A percentile compares a stretch with the other conserved stretches of the same genome.
Evolutionary conservation across 1,140 invertebrate species (phyloP).

Genomic region (Meloidogyne floridensis): DNA sequence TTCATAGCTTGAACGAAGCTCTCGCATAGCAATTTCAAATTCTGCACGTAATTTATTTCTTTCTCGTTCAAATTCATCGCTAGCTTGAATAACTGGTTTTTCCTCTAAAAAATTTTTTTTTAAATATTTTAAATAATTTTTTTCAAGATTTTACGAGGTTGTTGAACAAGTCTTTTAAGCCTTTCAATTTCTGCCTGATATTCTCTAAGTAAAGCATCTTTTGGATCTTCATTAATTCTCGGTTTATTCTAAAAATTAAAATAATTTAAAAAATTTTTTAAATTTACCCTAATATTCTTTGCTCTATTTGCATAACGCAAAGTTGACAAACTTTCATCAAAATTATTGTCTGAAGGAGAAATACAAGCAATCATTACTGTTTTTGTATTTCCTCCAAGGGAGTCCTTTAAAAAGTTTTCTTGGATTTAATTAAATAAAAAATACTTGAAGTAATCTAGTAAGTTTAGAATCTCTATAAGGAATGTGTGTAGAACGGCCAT

Average conservation of each 20-base stretch:
- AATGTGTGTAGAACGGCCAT: conserved; percentile 80
- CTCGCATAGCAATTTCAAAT: conserved; percentile 70
- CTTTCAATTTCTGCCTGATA: conserved; percentile 72
- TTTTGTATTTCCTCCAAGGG: conserved; percentile 89
- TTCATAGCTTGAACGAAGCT: conserved; percentile 71
- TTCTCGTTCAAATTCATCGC: conserved; percentile 67
- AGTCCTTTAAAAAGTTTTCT: conserved; percentile 71
- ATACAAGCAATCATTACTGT: conserved; percentile 94
- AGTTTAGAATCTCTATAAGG: conserved; percentile 93
- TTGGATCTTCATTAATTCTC: conserved; percentile 91
- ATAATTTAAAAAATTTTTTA: conserved; percentile 70
- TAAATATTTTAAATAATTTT: not conserved
- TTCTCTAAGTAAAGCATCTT: conserved; percentile 82
- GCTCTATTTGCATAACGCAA: conserved; percentile 88
- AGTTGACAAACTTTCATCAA: conserved; percentile 85
- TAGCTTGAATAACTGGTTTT: conserved; percentile 14
- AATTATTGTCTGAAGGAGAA: conserved; percentile 80
- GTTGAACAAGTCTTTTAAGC: conserved; percentile 45
- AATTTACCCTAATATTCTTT: conserved; percentile 79
- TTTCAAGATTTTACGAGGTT: conserved; percentile 27
- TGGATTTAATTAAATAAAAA: not conserved
- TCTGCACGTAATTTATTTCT: conserved; percentile 67
- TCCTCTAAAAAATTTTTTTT: not conserved
- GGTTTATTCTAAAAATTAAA: conserved; percentile 82
- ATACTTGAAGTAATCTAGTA: conserved; percentile 81